Conservation (phyloP, 2,113 vertebrate genomes). For the Picathartes gymnocephalus region DNA sequence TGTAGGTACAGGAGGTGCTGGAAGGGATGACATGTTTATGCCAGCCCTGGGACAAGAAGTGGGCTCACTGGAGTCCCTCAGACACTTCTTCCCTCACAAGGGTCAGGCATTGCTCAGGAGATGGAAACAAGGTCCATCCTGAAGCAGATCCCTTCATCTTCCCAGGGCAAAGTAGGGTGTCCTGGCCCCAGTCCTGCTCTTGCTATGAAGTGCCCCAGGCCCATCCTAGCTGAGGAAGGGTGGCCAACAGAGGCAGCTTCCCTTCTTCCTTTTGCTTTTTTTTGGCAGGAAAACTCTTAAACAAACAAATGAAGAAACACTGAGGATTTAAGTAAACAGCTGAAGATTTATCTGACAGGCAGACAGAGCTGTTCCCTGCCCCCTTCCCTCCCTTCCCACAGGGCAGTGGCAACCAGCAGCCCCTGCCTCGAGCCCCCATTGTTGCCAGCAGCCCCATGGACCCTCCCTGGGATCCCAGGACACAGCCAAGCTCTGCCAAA, state of each 20-base stretch:
- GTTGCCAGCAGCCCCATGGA: not conserved
- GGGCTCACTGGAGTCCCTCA: not conserved
- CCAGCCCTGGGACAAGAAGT: not conserved
- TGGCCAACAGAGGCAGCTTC: not conserved
- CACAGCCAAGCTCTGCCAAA: not conserved
- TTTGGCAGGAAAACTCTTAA: conserved; percentile 64
- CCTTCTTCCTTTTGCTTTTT: conserved; percentile 52
- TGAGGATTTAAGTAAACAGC: conserved; percentile 62
- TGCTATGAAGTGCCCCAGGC: not conserved
- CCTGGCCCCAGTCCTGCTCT: not conserved
- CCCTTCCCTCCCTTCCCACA: not conserved
- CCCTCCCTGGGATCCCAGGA: not conserved
- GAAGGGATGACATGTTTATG: not conserved
- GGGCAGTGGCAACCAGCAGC: not conserved
- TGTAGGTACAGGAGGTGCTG: not conserved
- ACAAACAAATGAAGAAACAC: conserved; percentile 68
- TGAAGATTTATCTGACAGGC: conserved; percentile 41
- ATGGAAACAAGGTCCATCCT: not conserved
- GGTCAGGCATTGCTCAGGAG: not conserved
- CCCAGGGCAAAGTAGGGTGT: not conserved
- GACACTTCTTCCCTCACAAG: not conserved
- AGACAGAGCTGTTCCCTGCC: not conserved
- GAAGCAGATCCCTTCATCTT: not conserved
- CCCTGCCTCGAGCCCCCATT: not conserved
- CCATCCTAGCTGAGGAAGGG: not conserved